Percentiles rank a stretch among this genome's conserved stretches.
Conservation (phyloP, 2,888 invertebrate species). For the Papilio elwesi region DNA sequence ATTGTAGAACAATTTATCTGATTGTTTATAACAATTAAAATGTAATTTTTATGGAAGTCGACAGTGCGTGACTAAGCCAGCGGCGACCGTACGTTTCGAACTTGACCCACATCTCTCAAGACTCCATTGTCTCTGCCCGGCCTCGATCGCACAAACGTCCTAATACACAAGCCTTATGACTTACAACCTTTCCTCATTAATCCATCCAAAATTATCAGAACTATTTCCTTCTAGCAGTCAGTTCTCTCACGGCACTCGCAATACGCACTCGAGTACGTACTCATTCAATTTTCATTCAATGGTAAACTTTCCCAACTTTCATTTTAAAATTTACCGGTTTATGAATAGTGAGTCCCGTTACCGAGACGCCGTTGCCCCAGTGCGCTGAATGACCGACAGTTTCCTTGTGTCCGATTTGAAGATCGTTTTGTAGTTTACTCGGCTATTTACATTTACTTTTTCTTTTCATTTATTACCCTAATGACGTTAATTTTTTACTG, state of each 20-base stretch:
- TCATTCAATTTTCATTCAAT: conserved; percentile 56
- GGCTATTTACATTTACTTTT: conserved; percentile 22
- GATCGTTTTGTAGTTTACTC: conserved; percentile 29
- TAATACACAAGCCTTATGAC: conserved; percentile 58
- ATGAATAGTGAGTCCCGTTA: conserved; percentile 71
- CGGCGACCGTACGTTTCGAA: conserved; percentile 64
- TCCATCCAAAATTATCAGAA: conserved; percentile 40
- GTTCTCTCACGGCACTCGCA: conserved; percentile 10
- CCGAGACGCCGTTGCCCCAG: conserved; percentile 64
- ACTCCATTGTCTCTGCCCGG: conserved; percentile 72
- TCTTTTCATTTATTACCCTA: conserved; percentile 24
- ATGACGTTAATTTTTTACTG: conserved; percentile 23
- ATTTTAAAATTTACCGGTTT: conserved; percentile 65
- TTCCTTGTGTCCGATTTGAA: conserved; percentile 48
- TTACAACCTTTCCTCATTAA: conserved; percentile 46
- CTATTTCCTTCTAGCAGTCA: conserved; percentile 23
- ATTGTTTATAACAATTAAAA: not conserved
- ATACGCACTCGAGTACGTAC: conserved; percentile 27
- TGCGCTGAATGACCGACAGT: conserved; percentile 65
- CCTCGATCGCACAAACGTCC: conserved; percentile 61
- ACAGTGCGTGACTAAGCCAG: conserved; percentile 60
- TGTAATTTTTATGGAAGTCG: conserved; percentile 36
- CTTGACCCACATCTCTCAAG: conserved; percentile 78
- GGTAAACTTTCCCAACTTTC: conserved; percentile 80
- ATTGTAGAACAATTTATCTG: not conserved